Evolutionary conservation across 2,888 invertebrate genomes (phyloP).

Genomic region (Plagiodera versicolora): DNA sequence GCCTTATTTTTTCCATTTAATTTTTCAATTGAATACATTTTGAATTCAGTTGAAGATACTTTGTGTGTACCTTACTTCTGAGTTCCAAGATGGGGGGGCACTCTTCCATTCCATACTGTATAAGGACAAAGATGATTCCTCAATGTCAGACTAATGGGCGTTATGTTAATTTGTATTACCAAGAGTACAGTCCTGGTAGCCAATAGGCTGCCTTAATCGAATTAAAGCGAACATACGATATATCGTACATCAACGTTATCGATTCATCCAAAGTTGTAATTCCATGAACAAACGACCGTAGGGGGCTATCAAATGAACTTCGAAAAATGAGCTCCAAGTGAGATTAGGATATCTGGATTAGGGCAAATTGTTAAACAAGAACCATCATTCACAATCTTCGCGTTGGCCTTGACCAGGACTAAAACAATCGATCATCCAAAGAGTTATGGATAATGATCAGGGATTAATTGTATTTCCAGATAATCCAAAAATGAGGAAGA

Average conservation of each 20-base stretch:
- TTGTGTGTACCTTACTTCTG: too few species aligned
- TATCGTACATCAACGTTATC: background rate
- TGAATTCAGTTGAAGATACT: too few species aligned
- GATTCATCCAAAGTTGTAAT: background rate
- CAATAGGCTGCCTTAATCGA: background rate
- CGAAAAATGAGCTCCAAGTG: background rate
- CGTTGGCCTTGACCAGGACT: background rate
- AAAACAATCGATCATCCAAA: too few species aligned
- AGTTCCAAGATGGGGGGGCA: too few species aligned
- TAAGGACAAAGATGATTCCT: too few species aligned
- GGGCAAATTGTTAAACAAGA: background rate
- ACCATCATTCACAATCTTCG: background rate
- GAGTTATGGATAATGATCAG: too few species aligned
- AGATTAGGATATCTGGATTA: background rate
- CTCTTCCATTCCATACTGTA: too few species aligned
- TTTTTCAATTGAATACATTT: too few species aligned
- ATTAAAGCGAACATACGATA: background rate
- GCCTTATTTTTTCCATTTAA: too few species aligned
- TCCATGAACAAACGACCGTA: background rate
- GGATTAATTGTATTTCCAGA: too few species aligned
- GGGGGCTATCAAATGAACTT: background rate
- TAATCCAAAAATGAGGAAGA: too few species aligned
- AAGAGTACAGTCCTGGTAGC: background rate
- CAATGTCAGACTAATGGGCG: too few species aligned
- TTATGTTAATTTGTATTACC: background rate